Percentiles rank a stretch among this genome's conserved stretches.
Evolutionary conservation across 2,888 invertebrate genomes (phyloP).

Genomic region (Drosophila flavopinicola): DNA sequence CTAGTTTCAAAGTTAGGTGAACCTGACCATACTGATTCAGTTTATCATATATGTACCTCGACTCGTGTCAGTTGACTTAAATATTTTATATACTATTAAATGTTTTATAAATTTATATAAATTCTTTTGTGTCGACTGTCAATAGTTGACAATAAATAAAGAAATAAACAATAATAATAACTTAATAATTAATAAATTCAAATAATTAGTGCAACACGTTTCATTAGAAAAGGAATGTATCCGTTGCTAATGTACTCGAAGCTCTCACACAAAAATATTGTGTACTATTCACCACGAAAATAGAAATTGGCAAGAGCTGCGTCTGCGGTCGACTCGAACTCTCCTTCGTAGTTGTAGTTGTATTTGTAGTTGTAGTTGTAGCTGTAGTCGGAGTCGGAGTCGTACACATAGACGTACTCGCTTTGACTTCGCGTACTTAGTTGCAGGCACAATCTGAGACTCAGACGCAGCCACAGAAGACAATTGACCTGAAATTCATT

Average conservation of each 20-base stretch:
- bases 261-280: constrained; percentile 28
- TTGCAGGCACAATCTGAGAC: constrained; percentile 36
- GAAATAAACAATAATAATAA: not conserved
- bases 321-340: constrained; percentile 23
- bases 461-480: constrained; percentile 65
- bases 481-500: constrained; percentile 79
- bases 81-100: too few relatives aligned
- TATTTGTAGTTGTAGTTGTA: too few relatives aligned
- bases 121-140: too few relatives aligned
- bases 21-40: too few relatives aligned
- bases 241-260: constrained; percentile 6
- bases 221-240: not conserved
- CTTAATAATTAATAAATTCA: too few relatives aligned
- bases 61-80: too few relatives aligned
- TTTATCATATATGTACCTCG: too few relatives aligned
- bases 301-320: constrained; percentile 65
- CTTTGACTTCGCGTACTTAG: constrained; percentile 15
- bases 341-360: not conserved
- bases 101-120: too few relatives aligned
- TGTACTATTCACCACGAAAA: constrained; percentile 54
- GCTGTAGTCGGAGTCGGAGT: not conserved
- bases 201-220: too few relatives aligned
- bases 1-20: too few relatives aligned
- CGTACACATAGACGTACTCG: not conserved
- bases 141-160: too few relatives aligned